Evolutionary conservation across 2,113 vertebrate species (phyloP), one percentile per base, ranked within the genome.

Genomic region (Alligator sinensis): DNA sequence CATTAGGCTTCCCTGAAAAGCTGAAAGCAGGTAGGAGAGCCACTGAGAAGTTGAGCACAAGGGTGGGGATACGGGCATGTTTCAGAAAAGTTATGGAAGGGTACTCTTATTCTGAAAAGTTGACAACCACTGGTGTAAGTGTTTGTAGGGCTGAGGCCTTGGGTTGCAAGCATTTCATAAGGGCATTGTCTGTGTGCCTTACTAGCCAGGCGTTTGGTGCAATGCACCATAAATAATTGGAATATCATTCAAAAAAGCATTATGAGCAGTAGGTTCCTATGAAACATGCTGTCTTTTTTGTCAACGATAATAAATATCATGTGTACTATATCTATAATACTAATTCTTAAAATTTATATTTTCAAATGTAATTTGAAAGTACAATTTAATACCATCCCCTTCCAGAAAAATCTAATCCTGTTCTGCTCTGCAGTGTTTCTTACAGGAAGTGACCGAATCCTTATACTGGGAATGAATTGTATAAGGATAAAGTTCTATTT

Each of bases 391-490:
- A 58, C 76, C 14, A 27, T 72, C 19, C 11, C 11, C 21, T 47
- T 60, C n/a, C 11, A 28, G 16, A 10, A 17, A 63, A 34, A 27
- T 38, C 76, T 25, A 74, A 27, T 89, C 77, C n/a, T 77, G 11
- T 86, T 91, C 4, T 59, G 77, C 7, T 89, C 90, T 94, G 57
- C 92, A 99, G 98, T 98, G 86, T 99, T 99, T 91, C 77, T 99
- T 86, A 98, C 97, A 58, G 98, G 98, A 89, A 97, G 76, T 30
- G 96, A 98, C 64, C 98, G 98, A 21, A 94, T 98, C 3, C 97
- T 98, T n/a, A 88, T 98, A 66, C 28, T 91, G 83, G 98, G 97
- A 2, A 97, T 98, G 97, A 47, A 92, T 11, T 70, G 75, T 74
- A 88, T 98, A 82, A 84, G 21, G 82, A 98, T 99, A 98, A 98